A percentile compares a stretch with the other conserved stretches of the same genome.
Evolutionary conservation across 1,140 invertebrate genomes (phyloP).

Genomic region (Platorchestia sp.): DNA sequence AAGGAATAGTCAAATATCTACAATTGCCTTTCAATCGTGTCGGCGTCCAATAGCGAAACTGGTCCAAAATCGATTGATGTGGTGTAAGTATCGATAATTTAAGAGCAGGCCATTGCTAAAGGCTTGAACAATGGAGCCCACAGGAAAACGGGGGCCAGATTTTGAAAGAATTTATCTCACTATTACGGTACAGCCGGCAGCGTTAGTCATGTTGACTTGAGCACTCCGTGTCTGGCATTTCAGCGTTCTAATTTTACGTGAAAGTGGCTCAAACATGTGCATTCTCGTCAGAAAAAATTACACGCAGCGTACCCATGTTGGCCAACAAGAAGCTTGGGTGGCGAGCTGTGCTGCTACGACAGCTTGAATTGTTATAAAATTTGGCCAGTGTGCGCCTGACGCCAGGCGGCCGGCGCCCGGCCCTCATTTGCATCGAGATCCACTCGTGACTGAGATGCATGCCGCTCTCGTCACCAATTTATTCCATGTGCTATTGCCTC

Average conservation of each 20-base stretch:
- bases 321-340: too few species aligned
- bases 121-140: not conserved
- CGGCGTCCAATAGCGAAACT: not conserved
- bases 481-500: not conserved
- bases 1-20: not conserved
- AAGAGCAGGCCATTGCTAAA: not conserved
- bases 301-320: too few species aligned
- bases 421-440: not conserved
- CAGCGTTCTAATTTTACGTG: too few species aligned
- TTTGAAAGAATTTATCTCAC: too few species aligned
- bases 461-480: not conserved
- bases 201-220: too few species aligned
- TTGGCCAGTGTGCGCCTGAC: not conserved
- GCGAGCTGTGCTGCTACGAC: not conserved
- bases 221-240: too few species aligned
- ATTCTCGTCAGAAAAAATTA: too few species aligned
- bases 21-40: not conserved
- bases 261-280: too few species aligned
- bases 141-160: too few species aligned
- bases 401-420: not conserved
- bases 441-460: conserved; percentile 6
- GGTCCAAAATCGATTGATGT: not conserved
- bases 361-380: too few species aligned
- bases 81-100: not conserved
- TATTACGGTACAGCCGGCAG: too few species aligned